Base-by-base conservation (phyloP, 2,888 invertebrate genomes). In the Drosophila mimica region DNA sequence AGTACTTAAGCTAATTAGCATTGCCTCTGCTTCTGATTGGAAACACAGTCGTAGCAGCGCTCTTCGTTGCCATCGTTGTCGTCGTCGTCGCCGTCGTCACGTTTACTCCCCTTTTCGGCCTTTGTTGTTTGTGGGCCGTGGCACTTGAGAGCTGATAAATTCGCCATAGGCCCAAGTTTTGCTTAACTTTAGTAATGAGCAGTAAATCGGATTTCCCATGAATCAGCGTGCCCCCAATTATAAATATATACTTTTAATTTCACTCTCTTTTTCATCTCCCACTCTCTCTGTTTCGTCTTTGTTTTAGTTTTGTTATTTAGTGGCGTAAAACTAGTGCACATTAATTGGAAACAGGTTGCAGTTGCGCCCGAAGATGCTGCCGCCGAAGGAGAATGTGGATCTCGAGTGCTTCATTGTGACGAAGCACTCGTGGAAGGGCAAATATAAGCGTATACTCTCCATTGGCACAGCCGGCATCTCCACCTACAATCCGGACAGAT, bases 351-450 rank as follows among this genome's bases (percentile, higher is more conserved):
- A 46, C 15, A 30, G 71, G 36, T 53, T 58, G 57, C 25, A 59
- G 43, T 54, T 28, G 28, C 40, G 58, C 31, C 20, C n/a, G 13
- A 83, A 73, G 54, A 92, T 92, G 92, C 84, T 91, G 87, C 90
- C 92, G 77, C 80, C 91, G 38, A 93, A 97, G 94, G 98, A 98
- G 94, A 99, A 99, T 94, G 96, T 97, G 92, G 99, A 99, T 95
- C 95, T 99, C 92, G 97, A 98, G 82, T 99, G 99, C 92, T 99
- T 98, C 94, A 96, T 98, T 92, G 98, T 99, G 92, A 98, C 97
- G 40, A 99, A 99, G 94, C 98, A 99, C 93, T 98, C 97, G 33
- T 99, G 99, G 99, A 99, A 98, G 93, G 99, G 99, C 93, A 99
- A 98, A 96, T 99, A 99, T 94, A 99, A 98, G 93, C 95, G 99